Evolutionary conservation across 2,888 invertebrate genomes (phyloP), one percentile per base, ranked within the genome.

Genomic region (Vesta saturnalis): DNA sequence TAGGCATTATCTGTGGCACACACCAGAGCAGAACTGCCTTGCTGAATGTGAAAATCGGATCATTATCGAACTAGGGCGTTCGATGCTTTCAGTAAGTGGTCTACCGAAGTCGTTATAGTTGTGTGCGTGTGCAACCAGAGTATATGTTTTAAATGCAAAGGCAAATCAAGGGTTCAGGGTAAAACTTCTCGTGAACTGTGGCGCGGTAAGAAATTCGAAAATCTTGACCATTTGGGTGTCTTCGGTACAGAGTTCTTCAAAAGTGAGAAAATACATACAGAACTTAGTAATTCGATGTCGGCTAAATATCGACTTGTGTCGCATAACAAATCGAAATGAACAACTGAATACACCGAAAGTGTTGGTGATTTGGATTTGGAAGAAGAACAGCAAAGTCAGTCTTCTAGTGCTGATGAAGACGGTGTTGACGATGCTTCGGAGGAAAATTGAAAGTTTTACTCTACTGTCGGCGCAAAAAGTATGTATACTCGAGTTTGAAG

Each of bases 131-230:
- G 61, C 63, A 23, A 72, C 70, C 5, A 73, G 71, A 0, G 71
- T 70, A 2, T 72, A 72, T 19, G n/a, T 71, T 12, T 49, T 73
- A 5, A 76, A 74, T 62, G 46, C 67, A 18, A 64, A 8, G 60
- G 65, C 16, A 70, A 65, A 19, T 56, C 54, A n/a, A n/a, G n/a
- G 30, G 30, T 30, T 30, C 30, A 4, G 30, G 30, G 30, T 6
- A 30, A 30, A 30, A 30, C 30, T 30, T 6, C 30, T 30, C 30
- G 30, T 30, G 30, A 30, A 30, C 10, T 30, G 30, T 30, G 30
- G 30, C 10, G 10, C 30, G 10, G 30, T 6, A 30, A 30, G 6
- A 30, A 30, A 6, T 10, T 30, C 30, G 30, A 30, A 4, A 30
- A 30, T 6, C 10, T 30, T 10, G 30, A 30, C 10, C 10, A 30